phyloP scores from a whole-genome alignment of 2,113 vertebrate species.

The Menidia beryllina region DNA sequence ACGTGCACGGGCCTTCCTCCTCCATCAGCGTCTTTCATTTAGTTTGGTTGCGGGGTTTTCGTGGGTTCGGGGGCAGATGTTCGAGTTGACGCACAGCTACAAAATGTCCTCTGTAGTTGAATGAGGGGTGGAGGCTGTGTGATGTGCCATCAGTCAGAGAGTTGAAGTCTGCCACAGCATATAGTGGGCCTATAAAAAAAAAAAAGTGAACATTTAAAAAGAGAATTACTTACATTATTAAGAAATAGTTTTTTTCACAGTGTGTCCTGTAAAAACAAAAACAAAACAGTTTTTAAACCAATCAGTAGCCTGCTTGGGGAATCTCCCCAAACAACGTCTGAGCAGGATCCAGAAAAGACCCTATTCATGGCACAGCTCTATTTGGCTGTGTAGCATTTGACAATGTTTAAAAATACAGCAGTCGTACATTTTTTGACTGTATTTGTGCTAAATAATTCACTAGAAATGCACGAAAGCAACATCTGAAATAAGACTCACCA shows the following conservation, averaged over 20 bases:
- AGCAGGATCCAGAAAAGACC: constrained; percentile 23
- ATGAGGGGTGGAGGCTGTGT: constrained; percentile 34
- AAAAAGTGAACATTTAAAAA: constrained; percentile 2
- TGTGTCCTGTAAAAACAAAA: too few species aligned
- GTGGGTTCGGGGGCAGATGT: constrained; percentile 9
- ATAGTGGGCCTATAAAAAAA: constrained; percentile 6
- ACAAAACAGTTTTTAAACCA: not conserved
- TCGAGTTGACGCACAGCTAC: constrained; percentile 23
- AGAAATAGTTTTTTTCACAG: too few species aligned
- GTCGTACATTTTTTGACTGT: not conserved
- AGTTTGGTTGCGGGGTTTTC: not conserved
- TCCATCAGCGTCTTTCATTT: constrained; percentile 63
- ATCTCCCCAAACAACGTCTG: not conserved
- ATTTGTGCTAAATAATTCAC: not conserved
- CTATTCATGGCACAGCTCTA: constrained; percentile 28
- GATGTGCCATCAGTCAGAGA: constrained; percentile 3
- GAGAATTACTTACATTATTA: too few species aligned
- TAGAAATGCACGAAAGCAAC: not conserved
- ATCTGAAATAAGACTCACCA: constrained; percentile 38
- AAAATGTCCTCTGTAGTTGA: constrained; percentile 25
- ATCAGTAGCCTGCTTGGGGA: not conserved
- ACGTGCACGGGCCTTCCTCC: constrained; percentile 52
- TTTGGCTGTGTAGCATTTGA: not conserved
- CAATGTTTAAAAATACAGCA: not conserved
- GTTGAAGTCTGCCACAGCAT: not conserved